These are phyloP conservation scores for Spizaetus ornatus DNA, from an alignment of 2,113 vertebrate genomes.

Conservation along the genomic window DNA sequence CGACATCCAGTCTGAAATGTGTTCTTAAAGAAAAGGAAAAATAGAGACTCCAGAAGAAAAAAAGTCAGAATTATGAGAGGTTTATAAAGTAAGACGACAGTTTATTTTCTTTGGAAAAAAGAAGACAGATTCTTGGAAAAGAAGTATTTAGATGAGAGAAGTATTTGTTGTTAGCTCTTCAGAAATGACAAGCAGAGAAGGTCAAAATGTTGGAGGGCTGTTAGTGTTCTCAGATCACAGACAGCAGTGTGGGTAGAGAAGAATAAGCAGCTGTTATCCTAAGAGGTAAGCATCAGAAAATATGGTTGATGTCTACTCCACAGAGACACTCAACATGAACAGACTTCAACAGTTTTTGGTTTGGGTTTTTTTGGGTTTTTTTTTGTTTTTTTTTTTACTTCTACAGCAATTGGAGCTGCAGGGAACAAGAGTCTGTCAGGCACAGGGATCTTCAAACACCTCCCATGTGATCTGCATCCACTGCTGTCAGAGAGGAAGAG, in stretches of 20 bases:
- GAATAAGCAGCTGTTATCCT: background rate
- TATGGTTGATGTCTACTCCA: background rate
- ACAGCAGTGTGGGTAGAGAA: background rate
- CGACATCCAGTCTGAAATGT: background rate
- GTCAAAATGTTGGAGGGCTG: background rate
- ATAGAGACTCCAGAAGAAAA: background rate
- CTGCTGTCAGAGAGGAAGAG: background rate
- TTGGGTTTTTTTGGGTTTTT: background rate
- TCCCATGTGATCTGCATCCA: background rate
- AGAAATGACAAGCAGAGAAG: background rate
- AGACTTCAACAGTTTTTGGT: background rate
- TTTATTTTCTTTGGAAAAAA: conserved; percentile 24
- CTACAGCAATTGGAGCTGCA: background rate
- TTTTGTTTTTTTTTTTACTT: background rate
- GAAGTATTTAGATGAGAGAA: background rate
- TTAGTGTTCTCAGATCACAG: background rate
- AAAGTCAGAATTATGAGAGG: background rate
- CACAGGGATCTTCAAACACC: background rate
- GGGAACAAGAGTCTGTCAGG: background rate
- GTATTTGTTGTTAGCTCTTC: background rate
- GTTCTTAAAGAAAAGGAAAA: background rate
- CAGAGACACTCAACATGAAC: background rate
- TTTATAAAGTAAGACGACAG: background rate
- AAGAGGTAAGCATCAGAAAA: background rate
- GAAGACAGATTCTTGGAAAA: conserved; percentile 12